phyloP scores from a whole-genome alignment of 2,888 invertebrate genomes.

The Megaustenia siamemsis region DNA sequence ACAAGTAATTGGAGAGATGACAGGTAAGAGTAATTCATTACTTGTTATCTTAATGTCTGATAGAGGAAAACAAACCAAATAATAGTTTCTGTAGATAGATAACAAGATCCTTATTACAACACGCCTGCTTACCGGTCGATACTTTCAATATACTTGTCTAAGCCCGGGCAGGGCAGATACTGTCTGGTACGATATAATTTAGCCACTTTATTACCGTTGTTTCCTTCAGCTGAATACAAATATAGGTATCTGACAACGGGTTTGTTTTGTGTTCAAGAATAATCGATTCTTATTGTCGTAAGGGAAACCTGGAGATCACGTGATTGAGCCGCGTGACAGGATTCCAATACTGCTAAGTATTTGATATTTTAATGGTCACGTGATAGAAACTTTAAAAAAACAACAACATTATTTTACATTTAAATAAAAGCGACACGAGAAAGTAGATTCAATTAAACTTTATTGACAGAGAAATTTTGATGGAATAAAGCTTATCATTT shows the following conservation, averaged over 20 bases:
- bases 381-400: too few relatives aligned
- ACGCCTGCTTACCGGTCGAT: neutral
- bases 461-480: too few relatives aligned
- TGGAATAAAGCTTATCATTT: too few relatives aligned
- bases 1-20: neutral
- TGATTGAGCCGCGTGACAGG: neutral
- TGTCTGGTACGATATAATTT: conserved; percentile 5
- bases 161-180: neutral
- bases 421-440: too few relatives aligned
- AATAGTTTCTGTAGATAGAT: neutral
- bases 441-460: too few relatives aligned
- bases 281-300: conserved; percentile 32
- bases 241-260: conserved; percentile 13
- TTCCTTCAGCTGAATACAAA: neutral
- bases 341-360: too few relatives aligned
- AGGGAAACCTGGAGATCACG: neutral
- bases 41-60: neutral
- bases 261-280: neutral
- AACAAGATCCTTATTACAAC: conserved; percentile 24
- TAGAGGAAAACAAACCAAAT: neutral
- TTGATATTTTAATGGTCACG: too few relatives aligned
- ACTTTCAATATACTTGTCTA: neutral
- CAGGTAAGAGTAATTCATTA: neutral
- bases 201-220: conserved; percentile 11
- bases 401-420: too few relatives aligned